phyloP scores from a whole-genome alignment of 2,888 invertebrate species.

The Cantharis lateralis region DNA sequence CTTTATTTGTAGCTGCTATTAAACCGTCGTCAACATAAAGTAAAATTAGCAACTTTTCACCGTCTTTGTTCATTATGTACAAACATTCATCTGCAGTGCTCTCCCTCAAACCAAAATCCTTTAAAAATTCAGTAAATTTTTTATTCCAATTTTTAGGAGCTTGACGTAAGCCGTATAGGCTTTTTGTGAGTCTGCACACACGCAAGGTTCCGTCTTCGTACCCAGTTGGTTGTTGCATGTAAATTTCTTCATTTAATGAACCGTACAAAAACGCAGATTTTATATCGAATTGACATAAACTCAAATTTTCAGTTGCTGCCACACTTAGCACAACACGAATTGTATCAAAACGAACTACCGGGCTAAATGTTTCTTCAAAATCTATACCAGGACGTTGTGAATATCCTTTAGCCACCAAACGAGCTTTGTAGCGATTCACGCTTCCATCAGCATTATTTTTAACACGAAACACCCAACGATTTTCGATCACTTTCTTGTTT shows the following conservation, averaged over 20 bases:
- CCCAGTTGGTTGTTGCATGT: constrained; percentile 30
- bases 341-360: not conserved
- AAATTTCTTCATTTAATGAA: constrained; percentile 26
- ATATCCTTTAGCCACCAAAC: constrained; percentile 14
- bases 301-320: not conserved
- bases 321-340: not conserved
- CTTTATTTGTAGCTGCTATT: not conserved
- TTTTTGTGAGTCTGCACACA: not conserved
- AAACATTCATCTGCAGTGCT: not conserved
- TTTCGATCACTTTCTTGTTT: too few species aligned
- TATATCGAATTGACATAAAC: constrained; percentile 27
- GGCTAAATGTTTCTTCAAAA: not conserved
- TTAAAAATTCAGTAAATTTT: not conserved
- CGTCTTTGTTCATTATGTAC: not conserved
- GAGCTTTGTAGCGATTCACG: constrained; percentile 7
- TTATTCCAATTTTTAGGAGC: not conserved
- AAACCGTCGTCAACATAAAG: not conserved
- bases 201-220: not conserved
- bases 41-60: not conserved
- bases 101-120: not conserved
- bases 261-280: constrained; percentile 33
- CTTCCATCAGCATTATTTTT: too few species aligned
- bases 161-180: not conserved
- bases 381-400: not conserved
- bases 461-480: too few species aligned